Evolutionary conservation across 2,888 invertebrate genomes (phyloP), one percentile per base, ranked within the genome.

Genomic region (Poecilobothrus nobilitatus): DNA sequence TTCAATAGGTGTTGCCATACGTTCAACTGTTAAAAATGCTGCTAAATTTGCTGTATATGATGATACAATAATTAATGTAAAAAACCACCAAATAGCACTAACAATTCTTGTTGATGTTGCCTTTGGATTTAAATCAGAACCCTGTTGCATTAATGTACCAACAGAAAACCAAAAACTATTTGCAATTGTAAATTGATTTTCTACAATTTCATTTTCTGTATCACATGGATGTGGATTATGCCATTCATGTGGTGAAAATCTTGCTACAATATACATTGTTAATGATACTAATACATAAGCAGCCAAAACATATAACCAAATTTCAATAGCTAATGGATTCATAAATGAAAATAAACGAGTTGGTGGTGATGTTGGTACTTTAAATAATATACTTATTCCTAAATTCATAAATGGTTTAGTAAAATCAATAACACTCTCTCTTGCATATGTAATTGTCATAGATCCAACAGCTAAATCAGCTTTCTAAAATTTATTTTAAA

Each of bases 71-170:
- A 99, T 98, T 63, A 99, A 86, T 0, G 97, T 98, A 83, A 99
- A 99, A 84, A 99, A 98, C 97, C 98, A 99, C 98, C 98, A 99
- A 75, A 95, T 94, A 0, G 92, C 96, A 12, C 97, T 96, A 8
- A 98, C 96, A 73, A 98, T 94, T 68, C 98, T 85, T 0, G 98
- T 98, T 7, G 94, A 94, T 2, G 93, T 92, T 3, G 94, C 93
- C 93, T 94, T 96, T 66, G 97, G 97, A 83, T 95, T 94, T 73
- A 94, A 84, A 71, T 93, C 94, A 71, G 93, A 93, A 72, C 94
- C 95, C 82, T 96, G 96, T 77, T 96, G 91, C 86, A 97, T 88
- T 76, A 97, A 89, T 34, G 95, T 95, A 34, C 97, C 97, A 64
- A 96, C 94, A 73, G 94, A 92, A 84, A 97, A 97, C 96, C 96